phyloP scores from a whole-genome alignment of 1,140 invertebrate genomes.

The Hyposmocoma kahamanoa region DNA sequence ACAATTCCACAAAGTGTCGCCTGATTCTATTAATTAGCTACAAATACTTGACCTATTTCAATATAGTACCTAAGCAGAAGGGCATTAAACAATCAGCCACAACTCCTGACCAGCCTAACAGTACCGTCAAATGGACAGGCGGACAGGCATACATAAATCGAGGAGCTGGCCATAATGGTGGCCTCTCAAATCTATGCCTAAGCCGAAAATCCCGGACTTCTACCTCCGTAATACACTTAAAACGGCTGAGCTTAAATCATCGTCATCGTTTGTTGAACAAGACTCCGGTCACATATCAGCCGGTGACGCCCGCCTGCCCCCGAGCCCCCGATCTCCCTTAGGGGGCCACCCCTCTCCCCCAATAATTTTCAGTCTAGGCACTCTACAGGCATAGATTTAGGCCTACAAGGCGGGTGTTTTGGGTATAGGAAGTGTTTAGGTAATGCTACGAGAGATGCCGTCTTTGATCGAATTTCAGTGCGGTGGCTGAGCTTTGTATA shows the following conservation, averaged over 20 bases:
- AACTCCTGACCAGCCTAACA: not conserved
- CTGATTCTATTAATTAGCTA: too few species aligned
- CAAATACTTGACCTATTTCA: too few species aligned
- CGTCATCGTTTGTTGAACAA: slow-evolving; percentile 73
- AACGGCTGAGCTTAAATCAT: slow-evolving; percentile 71
- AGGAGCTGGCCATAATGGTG: slow-evolving; percentile 23
- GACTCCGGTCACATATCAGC: slow-evolving; percentile 71
- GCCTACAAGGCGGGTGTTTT: slow-evolving; percentile 19
- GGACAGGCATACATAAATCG: slow-evolving; percentile 55
- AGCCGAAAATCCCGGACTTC: slow-evolving; percentile 64
- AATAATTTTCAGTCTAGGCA: slow-evolving; percentile 49
- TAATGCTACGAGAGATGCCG: too few species aligned
- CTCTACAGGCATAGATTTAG: slow-evolving; percentile 54
- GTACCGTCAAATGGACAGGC: slow-evolving; percentile 19
- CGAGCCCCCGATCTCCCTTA: not conserved
- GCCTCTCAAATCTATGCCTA: slow-evolving; percentile 59
- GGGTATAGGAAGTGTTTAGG: too few species aligned
- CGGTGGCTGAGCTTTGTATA: too few species aligned
- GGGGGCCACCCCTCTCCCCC: slow-evolving; percentile 17
- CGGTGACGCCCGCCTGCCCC: slow-evolving; percentile 36
- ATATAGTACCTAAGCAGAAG: too few species aligned
- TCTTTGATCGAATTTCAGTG: too few species aligned
- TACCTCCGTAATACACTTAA: slow-evolving; percentile 71
- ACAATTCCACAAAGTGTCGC: too few species aligned
- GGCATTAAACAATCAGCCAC: not conserved